Evolutionary conservation across 2,113 vertebrate genomes (phyloP), one percentile per base, ranked within the genome.

Genomic region (Bubo scandiacus): DNA sequence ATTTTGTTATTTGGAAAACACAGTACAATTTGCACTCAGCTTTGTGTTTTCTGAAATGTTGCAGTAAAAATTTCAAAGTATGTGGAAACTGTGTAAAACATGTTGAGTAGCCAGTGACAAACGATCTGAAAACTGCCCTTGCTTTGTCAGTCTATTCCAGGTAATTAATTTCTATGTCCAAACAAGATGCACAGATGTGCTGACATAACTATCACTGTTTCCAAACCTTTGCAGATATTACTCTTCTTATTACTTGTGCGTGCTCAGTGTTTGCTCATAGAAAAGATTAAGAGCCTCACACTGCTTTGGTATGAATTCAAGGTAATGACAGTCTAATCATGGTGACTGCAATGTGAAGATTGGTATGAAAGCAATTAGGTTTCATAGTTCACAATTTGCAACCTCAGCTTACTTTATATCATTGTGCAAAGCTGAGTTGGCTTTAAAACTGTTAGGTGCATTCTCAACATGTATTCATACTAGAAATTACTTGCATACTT

Each of bases 101-200:
- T 17, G 22, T 78, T 92, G 61, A 81, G 9, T 78, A 96, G 90
- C 81, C 26, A 70, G 85, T 97, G 63, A 90, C 73, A 95, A 91
- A 97, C 55, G 30, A 93, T 73, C 51, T 84, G 51, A 95, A 79
- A 96, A 71, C 73, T 95, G 63, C 45, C 42, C 75, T 90, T 95
- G 72, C 51, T 94, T 63, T 95, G 80, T 86, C 85, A 88, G 45
- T 96, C 93, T 78, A 89, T 96, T 86, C 81, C 73, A 96, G 42
- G 68, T 94, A 95, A 96, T 95, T 97, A 94, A 97, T 97, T 96
- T 96, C 65, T 95, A n/a, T 92, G 65, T 84, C 91, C 86, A 96
- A 96, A 96, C 17, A 96, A 77, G 71, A 94, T 93, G 82, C 74
- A 71, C 65, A 91, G 57, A 92, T 96, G 59, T 97, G 94, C 92